Percentiles rank a stretch among this genome's conserved stretches.
Evolutionary conservation across 2,113 vertebrate species (phyloP).

Genomic region (Epinephelus lanceolatus): DNA sequence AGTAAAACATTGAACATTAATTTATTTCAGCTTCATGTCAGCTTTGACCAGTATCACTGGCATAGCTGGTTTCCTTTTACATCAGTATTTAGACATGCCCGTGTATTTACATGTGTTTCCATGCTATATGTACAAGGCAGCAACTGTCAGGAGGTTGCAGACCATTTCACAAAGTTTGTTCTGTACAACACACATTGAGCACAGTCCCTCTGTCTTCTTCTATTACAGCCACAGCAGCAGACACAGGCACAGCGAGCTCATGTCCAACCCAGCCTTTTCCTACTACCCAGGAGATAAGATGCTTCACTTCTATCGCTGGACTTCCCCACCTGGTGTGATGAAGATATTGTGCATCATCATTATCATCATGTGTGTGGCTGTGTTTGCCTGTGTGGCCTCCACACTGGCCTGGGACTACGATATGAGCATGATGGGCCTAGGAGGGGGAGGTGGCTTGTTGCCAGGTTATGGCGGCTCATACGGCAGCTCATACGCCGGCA

Average conservation of each 20-base stretch:
- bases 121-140: background rate
- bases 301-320: conserved; percentile 91
- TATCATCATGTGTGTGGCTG: conserved; percentile 89
- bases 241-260: conserved; percentile 82
- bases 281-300: conserved; percentile 87
- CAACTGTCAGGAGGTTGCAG: background rate
- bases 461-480: conserved; percentile 40
- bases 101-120: too few species aligned
- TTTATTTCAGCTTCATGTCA: background rate
- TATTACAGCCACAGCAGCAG: conserved; percentile 85
- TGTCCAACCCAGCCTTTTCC: conserved; percentile 85
- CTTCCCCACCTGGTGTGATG: conserved; percentile 92
- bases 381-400: conserved; percentile 94
- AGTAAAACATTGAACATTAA: background rate
- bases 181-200: background rate
- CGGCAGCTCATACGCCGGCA: background rate
- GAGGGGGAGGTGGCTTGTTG: conserved; percentile 62
- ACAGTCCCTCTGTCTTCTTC: background rate
- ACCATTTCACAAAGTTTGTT: background rate
- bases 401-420: conserved; percentile 91
- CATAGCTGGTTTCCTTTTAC: background rate
- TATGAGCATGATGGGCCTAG: conserved; percentile 79
- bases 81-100: background rate
- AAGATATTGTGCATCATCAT: conserved; percentile 91
- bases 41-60: background rate